Conservation (phyloP, 2,113 vertebrate species). For the Mola mola region DNA sequence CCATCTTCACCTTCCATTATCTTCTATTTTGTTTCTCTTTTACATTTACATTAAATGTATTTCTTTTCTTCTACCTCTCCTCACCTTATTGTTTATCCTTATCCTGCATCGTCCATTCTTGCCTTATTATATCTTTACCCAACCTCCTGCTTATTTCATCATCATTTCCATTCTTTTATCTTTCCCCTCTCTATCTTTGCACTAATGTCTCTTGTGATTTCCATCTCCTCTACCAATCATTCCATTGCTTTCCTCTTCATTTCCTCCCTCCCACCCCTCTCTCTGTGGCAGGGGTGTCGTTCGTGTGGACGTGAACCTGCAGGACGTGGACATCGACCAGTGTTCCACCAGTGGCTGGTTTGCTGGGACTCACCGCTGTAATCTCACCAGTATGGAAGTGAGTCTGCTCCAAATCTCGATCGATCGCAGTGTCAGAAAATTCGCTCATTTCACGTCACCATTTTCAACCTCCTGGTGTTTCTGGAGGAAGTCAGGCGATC, state of each 20-base stretch:
- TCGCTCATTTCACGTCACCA: no score
- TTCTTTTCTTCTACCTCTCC: neutral
- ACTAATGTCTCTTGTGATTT: neutral
- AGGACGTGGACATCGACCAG: slow-evolving; percentile 97
- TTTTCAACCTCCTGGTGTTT: no score
- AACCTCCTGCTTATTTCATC: neutral
- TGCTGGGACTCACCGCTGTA: slow-evolving; percentile 94
- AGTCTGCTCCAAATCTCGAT: no score
- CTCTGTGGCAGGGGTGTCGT: slow-evolving; percentile 87
- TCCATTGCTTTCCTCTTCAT: neutral
- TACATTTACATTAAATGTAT: no score
- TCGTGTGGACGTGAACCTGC: slow-evolving; percentile 94
- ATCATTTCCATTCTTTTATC: neutral
- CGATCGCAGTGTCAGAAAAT: no score
- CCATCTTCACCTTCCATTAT: neutral
- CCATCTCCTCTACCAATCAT: neutral
- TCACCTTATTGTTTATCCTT: neutral
- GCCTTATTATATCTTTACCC: no score
- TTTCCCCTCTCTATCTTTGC: neutral
- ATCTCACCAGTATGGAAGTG: slow-evolving; percentile 95
- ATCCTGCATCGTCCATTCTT: no score
- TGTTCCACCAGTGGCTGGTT: slow-evolving; percentile 96
- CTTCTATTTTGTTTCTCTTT: no score
- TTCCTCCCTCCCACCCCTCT: neutral
- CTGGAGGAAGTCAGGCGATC: no score